Percentiles rank a stretch among this genome's conserved stretches.
phyloP scores from a whole-genome alignment of 2,113 vertebrate species.

The Ceyx cyanopectus region DNA sequence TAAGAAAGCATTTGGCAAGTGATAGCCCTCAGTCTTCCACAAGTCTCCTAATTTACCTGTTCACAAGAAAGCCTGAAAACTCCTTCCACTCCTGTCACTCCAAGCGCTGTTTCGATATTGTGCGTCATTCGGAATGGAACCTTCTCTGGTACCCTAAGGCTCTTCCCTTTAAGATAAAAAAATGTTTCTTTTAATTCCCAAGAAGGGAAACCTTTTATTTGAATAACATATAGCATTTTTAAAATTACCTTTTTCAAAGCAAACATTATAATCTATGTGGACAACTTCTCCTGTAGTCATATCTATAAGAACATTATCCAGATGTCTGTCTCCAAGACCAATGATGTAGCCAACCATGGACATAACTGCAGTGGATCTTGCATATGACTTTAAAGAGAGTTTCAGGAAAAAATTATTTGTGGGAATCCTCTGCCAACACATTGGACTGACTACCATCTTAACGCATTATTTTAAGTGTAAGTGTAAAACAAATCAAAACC shows the following conservation, averaged over 20 bases:
- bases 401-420: slow-evolving; percentile 71
- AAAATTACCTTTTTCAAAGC: slow-evolving; percentile 96
- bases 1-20: background rate
- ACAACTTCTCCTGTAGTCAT: slow-evolving; percentile 99
- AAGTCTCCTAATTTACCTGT: slow-evolving; percentile 80
- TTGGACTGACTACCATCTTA: slow-evolving; percentile 48
- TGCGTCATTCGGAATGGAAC: slow-evolving; percentile 99
- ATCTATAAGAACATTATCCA: slow-evolving; percentile 98
- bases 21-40: background rate
- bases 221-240: slow-evolving; percentile 59
- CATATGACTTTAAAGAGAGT: slow-evolving; percentile 86
- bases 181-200: slow-evolving; percentile 49
- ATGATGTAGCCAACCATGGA: slow-evolving; percentile 99
- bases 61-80: slow-evolving; percentile 98
- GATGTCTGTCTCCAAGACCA: slow-evolving; percentile 96
- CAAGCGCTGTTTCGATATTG: slow-evolving; percentile 95
- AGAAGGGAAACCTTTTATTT: slow-evolving; percentile 28
- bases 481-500: slow-evolving; percentile 21
- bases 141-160: slow-evolving; percentile 96
- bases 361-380: slow-evolving; percentile 98
- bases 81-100: slow-evolving; percentile 96
- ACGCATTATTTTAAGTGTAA: slow-evolving; percentile 28
- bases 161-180: slow-evolving; percentile 87
- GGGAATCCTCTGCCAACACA: slow-evolving; percentile 61
- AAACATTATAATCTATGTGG: slow-evolving; percentile 99